Base-by-base conservation (phyloP, 2,797 vertebrate genomes). In the Trematomus bernacchii region DNA sequence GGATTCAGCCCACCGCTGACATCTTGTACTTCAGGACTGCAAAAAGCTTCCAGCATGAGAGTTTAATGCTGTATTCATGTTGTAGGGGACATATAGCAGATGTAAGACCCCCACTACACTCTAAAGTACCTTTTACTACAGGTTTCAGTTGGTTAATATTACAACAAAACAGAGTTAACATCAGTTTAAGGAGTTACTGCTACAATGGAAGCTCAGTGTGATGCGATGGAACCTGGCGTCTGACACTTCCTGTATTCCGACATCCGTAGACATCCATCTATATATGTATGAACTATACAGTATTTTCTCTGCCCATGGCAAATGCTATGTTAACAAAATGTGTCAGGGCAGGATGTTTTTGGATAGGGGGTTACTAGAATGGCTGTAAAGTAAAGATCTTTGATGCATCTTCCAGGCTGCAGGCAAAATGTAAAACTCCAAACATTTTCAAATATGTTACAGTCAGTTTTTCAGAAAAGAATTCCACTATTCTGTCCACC, bases 1-100 rank as follows among this genome's bases (percentile, higher is more conserved):
- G 73, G 81, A 89, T 83, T 88, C 85, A 73, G 73, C 86, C 80
- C 58, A 54, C 72, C 27, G 10, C 84, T 80, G 75, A 85, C 76
- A 83, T 88, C 77, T 84, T 88, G 89, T 80, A 62, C 75, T 85
- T 73, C 78, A 88, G 80, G 80, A 90, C 86, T 89, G 81, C 55
- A 74, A 78, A 90, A 85, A 77, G 87, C 82, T 75, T 76, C 61
- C 27, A 55, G 83, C 85, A 50, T 87, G 85, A 87, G 82, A 80
- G 77, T 78, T 89, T 83, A 89, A 85, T 85, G 74, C 72, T 69
- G 73, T 60, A 67, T 80, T 85, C 51, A 19, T 86, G 83, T 90
- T 61, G 27, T 62, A 65, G 27, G 69, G 63, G 63, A 78, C 61
- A 21, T 11, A 79, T n/a, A 67, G 76, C 52, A 55, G 59, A 80